These are phyloP conservation scores for Gephyroberyx darwinii DNA, from an alignment of 2,797 vertebrate species.

Conservation along the genomic window DNA sequence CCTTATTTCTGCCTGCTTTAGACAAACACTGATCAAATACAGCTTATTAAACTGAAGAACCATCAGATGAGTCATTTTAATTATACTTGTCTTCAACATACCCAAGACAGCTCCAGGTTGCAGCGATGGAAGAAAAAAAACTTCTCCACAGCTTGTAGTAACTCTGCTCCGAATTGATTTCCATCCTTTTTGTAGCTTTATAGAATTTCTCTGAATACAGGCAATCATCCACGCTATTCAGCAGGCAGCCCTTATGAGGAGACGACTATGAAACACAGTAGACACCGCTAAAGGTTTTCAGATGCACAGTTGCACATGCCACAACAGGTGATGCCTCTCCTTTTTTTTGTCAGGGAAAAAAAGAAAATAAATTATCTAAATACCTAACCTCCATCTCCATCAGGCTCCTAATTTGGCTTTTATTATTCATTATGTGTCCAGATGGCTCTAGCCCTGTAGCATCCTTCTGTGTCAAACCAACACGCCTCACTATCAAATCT, in stretches of 20 bases:
- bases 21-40: not conserved
- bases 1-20: not conserved
- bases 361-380: constrained; percentile 27
- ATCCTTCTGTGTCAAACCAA: not conserved
- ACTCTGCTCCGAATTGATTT: not conserved
- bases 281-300: not conserved
- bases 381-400: constrained; percentile 8
- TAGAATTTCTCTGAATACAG: not conserved
- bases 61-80: not conserved
- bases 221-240: not conserved
- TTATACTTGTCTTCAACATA: not conserved
- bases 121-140: not conserved
- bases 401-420: constrained; percentile 17
- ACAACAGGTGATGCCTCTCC: not conserved
- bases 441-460: constrained; percentile 20
- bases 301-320: constrained; percentile 7
- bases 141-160: no score
- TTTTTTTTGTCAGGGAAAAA: constrained; percentile 1
- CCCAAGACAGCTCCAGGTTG: not conserved
- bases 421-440: constrained; percentile 11
- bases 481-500: constrained; percentile 18
- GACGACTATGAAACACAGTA: not conserved
- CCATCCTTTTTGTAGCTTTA: not conserved
- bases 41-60: not conserved
- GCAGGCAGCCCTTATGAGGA: not conserved